Evolutionary conservation across 2,797 vertebrate species (phyloP), one percentile per base, ranked within the genome.

Genomic region (Setipinna tenuifilis): DNA sequence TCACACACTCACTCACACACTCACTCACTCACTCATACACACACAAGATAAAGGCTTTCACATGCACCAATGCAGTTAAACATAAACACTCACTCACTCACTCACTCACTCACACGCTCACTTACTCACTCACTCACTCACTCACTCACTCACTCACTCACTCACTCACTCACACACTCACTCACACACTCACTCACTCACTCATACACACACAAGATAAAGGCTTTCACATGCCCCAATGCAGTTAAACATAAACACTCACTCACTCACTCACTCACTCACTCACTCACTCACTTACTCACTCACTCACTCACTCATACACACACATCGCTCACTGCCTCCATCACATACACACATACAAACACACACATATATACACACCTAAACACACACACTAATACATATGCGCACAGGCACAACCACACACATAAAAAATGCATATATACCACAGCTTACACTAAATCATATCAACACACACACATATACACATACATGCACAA

Each of bases 341-440:
- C 61, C 11, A 10, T 25, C 65, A 58, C 3, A 44, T 28, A 54
- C 11, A 31, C 48, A 81, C 31, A 19, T 9, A 23, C 68, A 83
- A 57, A 87, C n/a, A 23, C 50, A 83, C 83, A 59, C 81, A 84
- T 84, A 75, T 23, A 54, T 44, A 65, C 61, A 17, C 28, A 35
- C 71, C 19, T 31, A 59, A 17, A 59, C 19, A n/a, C 17, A 59
- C 2, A n/a, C 58, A 41, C 35, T 41, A 41, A 41, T 41, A 59
- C 17, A 44, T 41, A 9, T 54, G 14, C 50, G 7, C 50, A 54
- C 7, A 10, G 3, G 7, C 7, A 21, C 31, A 41, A 16, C 3
- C 25, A 71, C 10, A 35, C 65, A 68, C 14, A 28, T 19, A 25
- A 54, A 14, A 14, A 54, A 14, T 54, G 35, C 14, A n/a, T 6